phyloP scores from a whole-genome alignment of 2,888 invertebrate genomes.

The Rotaria socialis region DNA sequence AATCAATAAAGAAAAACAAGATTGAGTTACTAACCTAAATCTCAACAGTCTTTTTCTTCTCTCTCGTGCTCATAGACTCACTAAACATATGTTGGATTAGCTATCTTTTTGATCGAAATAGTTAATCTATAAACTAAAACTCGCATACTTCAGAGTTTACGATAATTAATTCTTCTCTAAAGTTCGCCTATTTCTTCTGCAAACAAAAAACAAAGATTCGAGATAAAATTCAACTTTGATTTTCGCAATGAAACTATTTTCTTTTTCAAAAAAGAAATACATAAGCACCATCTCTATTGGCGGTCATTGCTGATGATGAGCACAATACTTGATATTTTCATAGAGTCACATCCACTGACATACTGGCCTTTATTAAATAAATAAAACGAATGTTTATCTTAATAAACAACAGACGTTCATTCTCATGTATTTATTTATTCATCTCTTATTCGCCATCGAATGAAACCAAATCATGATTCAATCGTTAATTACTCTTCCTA shows the following conservation, averaged over 20 bases:
- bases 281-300: background rate
- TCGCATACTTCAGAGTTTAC: no score
- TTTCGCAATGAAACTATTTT: no score
- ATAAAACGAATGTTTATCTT: background rate
- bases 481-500: background rate
- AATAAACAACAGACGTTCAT: background rate
- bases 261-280: no score
- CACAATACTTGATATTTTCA: slow-evolving; percentile 6
- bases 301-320: background rate
- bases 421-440: background rate
- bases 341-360: background rate
- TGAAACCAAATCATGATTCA: background rate
- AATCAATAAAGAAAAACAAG: background rate
- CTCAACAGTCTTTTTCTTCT: background rate
- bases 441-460: background rate
- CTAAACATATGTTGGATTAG: background rate
- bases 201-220: no score
- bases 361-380: slow-evolving; percentile 8
- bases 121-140: background rate
- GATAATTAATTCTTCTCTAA: no score
- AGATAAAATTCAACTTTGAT: no score
- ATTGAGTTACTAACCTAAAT: background rate
- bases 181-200: no score
- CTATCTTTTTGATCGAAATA: background rate
- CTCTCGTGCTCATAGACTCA: background rate